These are phyloP conservation scores for Brachyistius frenatus DNA, from an alignment of 2,113 vertebrate species.

Conservation along the genomic window DNA sequence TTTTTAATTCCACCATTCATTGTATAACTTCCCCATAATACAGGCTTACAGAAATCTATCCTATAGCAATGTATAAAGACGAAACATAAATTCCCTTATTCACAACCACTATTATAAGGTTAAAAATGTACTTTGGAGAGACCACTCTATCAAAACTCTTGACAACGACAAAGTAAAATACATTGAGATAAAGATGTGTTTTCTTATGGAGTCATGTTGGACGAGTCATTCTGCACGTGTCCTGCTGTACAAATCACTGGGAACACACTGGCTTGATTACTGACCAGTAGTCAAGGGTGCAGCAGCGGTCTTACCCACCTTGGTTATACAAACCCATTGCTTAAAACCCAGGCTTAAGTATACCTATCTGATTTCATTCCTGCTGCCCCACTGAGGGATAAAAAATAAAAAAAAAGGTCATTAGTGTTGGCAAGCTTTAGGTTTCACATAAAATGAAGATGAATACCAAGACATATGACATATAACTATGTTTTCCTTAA, in stretches of 20 bases:
- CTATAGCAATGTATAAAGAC: background rate
- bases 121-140: too few relatives aligned
- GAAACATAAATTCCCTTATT: background rate
- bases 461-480: conserved; percentile 40
- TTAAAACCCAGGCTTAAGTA: conserved; percentile 71
- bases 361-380: conserved; percentile 74
- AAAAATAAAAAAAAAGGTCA: conserved; percentile 70
- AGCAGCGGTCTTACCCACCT: conserved; percentile 33
- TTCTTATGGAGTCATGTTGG: background rate
- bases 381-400: conserved; percentile 43
- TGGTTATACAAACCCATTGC: conserved; percentile 65
- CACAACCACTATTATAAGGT: too few relatives aligned
- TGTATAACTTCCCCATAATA: background rate
- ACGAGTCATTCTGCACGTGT: conserved; percentile 51
- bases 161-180: too few relatives aligned
- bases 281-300: conserved; percentile 50
- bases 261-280: conserved; percentile 72
- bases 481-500: background rate
- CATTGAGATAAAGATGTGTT: too few relatives aligned
- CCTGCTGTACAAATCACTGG: conserved; percentile 31
- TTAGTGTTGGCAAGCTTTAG: conserved; percentile 25
- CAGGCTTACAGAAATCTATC: background rate
- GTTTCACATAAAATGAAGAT: conserved; percentile 41
- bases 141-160: too few relatives aligned
- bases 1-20: too few relatives aligned